These are phyloP conservation scores for Molorchus minor DNA, from an alignment of 2,888 invertebrate species.

Conservation along the genomic window DNA sequence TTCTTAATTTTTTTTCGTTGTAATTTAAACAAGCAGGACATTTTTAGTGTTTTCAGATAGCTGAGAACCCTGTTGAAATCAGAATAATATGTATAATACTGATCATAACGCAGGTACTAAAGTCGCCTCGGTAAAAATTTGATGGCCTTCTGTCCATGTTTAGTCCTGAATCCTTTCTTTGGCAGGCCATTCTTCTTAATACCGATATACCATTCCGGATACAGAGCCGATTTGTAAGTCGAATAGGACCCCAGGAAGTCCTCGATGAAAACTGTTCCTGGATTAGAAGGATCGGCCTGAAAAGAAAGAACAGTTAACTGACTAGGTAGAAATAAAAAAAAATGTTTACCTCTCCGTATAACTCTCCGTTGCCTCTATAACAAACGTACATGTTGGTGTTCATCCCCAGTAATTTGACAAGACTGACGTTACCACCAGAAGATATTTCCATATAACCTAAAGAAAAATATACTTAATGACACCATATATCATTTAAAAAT, in stretches of 20 bases:
- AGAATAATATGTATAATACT: not conserved
- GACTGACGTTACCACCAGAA: slow-evolving; percentile 62
- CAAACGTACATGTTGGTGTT: slow-evolving; percentile 65
- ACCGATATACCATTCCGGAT: slow-evolving; percentile 66
- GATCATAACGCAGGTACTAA: not conserved
- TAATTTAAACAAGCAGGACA: not conserved
- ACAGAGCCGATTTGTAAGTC: slow-evolving; percentile 61
- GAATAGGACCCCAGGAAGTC: slow-evolving; percentile 64
- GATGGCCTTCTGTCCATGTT: slow-evolving; percentile 66
- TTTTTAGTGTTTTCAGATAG: not conserved
- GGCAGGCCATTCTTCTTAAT: slow-evolving; percentile 67
- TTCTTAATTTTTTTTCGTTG: not conserved
- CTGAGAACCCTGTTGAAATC: not conserved
- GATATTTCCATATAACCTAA: slow-evolving; percentile 65
- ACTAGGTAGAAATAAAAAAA: too few relatives aligned
- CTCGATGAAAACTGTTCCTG: slow-evolving; percentile 65
- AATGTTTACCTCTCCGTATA: slow-evolving; percentile 66
- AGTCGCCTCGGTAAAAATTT: slow-evolving; percentile 63
- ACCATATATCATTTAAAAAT: not conserved
- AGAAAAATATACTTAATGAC: slow-evolving; percentile 35
- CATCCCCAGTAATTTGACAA: slow-evolving; percentile 65
- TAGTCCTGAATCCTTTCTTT: slow-evolving; percentile 65
- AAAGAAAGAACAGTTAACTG: too few relatives aligned
- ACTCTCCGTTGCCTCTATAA: slow-evolving; percentile 65
- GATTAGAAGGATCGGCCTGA: slow-evolving; percentile 59